A percentile compares a stretch with the other conserved stretches of the same genome.
These are phyloP conservation scores for Eupelmus urozonus DNA, from an alignment of 2,888 invertebrate genomes.

Conservation along the genomic window DNA sequence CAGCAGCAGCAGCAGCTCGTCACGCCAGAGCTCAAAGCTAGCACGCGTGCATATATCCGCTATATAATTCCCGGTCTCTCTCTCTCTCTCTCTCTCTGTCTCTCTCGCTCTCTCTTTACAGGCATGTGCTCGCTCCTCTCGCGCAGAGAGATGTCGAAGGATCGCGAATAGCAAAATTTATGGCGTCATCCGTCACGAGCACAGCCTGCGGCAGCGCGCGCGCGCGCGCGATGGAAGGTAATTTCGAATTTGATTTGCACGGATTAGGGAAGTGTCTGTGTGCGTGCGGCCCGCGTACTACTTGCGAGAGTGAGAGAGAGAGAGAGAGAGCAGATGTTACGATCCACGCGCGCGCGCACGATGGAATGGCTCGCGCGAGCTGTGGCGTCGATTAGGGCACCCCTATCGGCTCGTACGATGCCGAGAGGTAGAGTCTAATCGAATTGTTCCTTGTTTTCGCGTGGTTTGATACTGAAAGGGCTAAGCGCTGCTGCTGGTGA, in stretches of 20 bases:
- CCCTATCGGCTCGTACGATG: conserved; percentile 29
- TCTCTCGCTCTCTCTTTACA: no score
- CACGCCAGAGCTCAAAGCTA: no score
- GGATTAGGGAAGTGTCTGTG: conserved; percentile 50
- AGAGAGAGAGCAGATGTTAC: conserved; percentile 37
- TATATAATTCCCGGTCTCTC: no score
- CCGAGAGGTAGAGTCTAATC: neutral
- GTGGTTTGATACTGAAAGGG: conserved; percentile 26
- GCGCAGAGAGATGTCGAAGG: no score
- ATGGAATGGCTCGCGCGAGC: conserved; percentile 37
- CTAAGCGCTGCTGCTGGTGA: no score
- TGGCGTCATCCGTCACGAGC: conserved; percentile 55
- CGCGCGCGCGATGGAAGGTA: conserved; percentile 42
- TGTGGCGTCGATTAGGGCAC: conserved; percentile 20
- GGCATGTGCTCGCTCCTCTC: neutral
- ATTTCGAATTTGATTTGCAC: conserved; percentile 58
- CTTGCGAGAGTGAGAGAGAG: no score
- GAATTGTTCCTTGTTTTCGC: conserved; percentile 38
- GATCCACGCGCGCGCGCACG: no score
- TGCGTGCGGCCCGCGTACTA: no score
- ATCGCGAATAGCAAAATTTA: conserved; percentile 55
- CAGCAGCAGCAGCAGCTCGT: no score
- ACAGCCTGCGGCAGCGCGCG: conserved; percentile 34
- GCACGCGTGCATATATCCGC: no score
- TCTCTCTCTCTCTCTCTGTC: no score